These are phyloP conservation scores for Dysmachus trigonus DNA, from an alignment of 2,888 invertebrate genomes.

Conservation along the genomic window DNA sequence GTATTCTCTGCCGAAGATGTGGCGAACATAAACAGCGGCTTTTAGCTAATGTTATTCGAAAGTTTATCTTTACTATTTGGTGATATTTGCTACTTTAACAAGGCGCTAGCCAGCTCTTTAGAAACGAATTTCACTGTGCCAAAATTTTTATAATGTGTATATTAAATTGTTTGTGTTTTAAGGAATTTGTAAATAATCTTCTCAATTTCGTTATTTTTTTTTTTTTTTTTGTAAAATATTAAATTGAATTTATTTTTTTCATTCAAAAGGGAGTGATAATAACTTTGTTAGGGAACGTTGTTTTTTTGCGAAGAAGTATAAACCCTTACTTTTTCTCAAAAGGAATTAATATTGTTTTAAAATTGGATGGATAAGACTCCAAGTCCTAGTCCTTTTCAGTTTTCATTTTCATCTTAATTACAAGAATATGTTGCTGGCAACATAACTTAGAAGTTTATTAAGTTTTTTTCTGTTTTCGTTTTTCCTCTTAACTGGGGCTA, in stretches of 20 bases:
- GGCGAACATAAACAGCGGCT: constrained; percentile 48
- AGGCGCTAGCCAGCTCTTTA: not conserved
- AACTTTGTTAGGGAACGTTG: not conserved
- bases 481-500: not conserved
- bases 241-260: not conserved
- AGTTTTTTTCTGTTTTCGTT: not conserved
- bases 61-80: not conserved
- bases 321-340: too few relatives aligned
- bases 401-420: not conserved
- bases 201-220: not conserved
- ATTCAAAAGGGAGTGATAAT: not conserved
- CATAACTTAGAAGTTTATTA: not conserved
- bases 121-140: constrained; percentile 35
- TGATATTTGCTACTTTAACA: constrained; percentile 26
- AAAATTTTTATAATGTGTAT: constrained; percentile 16
- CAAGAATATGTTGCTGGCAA: not conserved
- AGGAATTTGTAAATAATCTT: not conserved
- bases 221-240: constrained; percentile 8
- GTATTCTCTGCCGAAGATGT: constrained; percentile 49
- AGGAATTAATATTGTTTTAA: too few relatives aligned
- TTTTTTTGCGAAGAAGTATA: not conserved
- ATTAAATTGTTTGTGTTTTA: constrained; percentile 3
- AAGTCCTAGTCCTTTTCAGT: not conserved
- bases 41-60: constrained; percentile 32
- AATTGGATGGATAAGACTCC: not conserved